phyloP scores from a whole-genome alignment of 1,140 invertebrate species.

The Brachionus manjavacas region DNA sequence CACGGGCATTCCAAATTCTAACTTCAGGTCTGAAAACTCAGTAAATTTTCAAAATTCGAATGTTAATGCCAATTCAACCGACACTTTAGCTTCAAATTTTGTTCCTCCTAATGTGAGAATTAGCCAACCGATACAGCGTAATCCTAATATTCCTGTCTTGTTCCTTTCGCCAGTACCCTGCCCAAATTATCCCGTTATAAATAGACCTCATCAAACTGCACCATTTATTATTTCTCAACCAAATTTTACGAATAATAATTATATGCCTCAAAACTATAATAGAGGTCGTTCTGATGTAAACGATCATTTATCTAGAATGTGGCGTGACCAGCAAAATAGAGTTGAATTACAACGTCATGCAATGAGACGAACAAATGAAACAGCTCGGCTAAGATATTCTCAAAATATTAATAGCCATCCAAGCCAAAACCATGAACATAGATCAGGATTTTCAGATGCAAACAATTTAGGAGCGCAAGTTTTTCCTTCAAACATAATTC shows the following conservation, averaged over 20 bases:
- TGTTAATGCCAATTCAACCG: not conserved
- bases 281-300: not conserved
- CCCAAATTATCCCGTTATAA: not conserved
- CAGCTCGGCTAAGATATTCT: not conserved
- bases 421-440: not conserved
- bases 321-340: conserved; percentile 23
- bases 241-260: not conserved
- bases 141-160: not conserved
- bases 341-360: not conserved
- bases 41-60: not conserved
- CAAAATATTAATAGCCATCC: not conserved
- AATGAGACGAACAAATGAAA: not conserved
- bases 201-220: not conserved
- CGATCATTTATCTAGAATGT: not conserved
- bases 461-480: not conserved
- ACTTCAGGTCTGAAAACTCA: not conserved
- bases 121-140: not conserved
- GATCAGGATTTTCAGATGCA: not conserved
- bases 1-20: not conserved
- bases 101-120: not conserved
- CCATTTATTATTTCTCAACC: not conserved
- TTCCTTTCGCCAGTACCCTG: not conserved
- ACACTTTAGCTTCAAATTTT: not conserved
- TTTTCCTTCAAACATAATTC: not conserved
- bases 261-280: not conserved